Conservation (phyloP, 2,888 invertebrate species). For the Myopa tessellatipennis region DNA sequence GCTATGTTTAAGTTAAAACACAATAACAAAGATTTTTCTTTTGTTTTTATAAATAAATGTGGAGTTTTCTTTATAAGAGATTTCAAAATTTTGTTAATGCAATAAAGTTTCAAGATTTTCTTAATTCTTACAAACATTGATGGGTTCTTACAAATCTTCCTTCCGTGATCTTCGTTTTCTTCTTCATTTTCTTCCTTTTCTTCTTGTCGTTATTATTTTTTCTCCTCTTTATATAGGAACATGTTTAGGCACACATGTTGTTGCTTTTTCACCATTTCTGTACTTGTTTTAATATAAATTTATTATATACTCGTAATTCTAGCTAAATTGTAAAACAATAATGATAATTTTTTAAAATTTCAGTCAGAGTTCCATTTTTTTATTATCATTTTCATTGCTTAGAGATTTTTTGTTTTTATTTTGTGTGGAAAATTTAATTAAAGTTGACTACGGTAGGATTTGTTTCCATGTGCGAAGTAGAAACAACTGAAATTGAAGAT, state of each 20-base stretch:
- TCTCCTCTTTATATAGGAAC: constrained; percentile 14
- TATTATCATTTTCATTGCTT: constrained; percentile 36
- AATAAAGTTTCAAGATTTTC: background rate
- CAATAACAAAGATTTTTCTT: no score
- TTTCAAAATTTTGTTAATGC: no score
- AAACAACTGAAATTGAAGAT: no score
- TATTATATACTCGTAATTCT: no score
- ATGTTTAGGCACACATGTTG: constrained; percentile 32
- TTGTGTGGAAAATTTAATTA: constrained; percentile 51
- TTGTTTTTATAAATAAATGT: no score
- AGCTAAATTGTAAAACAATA: constrained; percentile 5
- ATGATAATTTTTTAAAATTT: constrained; percentile 29
- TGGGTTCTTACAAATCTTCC: background rate
- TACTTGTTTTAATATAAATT: no score
- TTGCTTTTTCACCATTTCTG: background rate
- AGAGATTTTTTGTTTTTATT: constrained; percentile 37
- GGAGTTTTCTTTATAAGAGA: no score
- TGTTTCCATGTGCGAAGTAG: background rate
- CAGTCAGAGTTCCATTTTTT: constrained; percentile 26
- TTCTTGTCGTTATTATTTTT: no score
- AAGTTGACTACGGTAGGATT: constrained; percentile 48
- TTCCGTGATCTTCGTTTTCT: no score
- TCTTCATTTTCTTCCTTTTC: no score
- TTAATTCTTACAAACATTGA: background rate
- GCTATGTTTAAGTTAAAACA: no score